Percentiles rank a stretch among this genome's conserved stretches.
Evolutionary conservation across 64 coral and sea anemone genomes (phyloP).

Genomic region (Anthopleura sola): DNA sequence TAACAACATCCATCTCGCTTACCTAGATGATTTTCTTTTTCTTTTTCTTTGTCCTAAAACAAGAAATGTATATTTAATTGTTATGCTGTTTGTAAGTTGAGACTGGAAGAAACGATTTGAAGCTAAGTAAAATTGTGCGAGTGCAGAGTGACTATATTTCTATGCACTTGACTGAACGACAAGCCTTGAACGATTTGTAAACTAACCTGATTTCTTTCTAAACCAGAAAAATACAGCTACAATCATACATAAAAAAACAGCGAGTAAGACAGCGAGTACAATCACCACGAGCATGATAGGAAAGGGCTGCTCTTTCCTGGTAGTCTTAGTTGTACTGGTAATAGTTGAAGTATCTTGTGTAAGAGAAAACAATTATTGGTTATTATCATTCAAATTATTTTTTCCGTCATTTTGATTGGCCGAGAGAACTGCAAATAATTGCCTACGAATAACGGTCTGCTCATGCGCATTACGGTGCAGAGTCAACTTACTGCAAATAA

Average conservation of each 20-base stretch:
- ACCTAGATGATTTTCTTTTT: background rate
- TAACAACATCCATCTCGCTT: background rate
- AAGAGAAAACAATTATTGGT: background rate
- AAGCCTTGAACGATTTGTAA: background rate
- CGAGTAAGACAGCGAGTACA: background rate
- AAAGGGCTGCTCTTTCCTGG: background rate
- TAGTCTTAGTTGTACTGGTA: background rate
- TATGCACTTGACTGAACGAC: background rate
- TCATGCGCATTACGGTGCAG: no score
- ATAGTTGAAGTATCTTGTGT: background rate
- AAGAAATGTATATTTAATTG: background rate
- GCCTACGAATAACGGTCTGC: no score
- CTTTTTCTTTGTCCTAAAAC: background rate
- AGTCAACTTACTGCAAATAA: no score
- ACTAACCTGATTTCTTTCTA: conserved; percentile 7
- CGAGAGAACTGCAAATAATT: no score
- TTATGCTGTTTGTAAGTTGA: background rate
- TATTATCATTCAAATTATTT: no score
- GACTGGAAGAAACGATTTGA: no score
- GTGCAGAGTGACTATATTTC: no score
- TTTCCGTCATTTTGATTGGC: no score
- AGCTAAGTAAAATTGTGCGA: no score
- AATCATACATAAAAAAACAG: background rate
- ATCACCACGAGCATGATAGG: background rate
- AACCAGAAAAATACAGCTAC: background rate